Evolutionary conservation across 2,113 vertebrate species (phyloP).

Genomic region (Ascaphus truei): DNA sequence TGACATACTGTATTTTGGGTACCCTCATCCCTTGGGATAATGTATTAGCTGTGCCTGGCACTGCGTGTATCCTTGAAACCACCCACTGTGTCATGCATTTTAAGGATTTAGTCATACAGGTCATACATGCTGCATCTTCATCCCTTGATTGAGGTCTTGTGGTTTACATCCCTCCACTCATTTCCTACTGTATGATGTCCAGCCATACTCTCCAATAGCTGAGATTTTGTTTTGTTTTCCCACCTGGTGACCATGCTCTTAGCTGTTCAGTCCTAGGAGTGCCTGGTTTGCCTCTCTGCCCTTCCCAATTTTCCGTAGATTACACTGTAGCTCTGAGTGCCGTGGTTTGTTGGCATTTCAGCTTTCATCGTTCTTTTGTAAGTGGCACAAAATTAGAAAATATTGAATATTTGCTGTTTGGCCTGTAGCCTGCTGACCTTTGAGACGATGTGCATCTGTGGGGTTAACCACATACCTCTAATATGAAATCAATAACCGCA

Average conservation of each 20-base stretch:
- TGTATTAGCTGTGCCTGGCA: too few relatives aligned
- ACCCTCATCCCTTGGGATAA: too few relatives aligned
- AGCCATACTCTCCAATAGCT: too few relatives aligned
- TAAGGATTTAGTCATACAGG: too few relatives aligned
- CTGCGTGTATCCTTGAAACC: too few relatives aligned
- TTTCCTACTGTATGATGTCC: too few relatives aligned
- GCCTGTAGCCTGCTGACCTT: background rate
- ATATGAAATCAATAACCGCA: conserved; percentile 19
- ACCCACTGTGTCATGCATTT: too few relatives aligned
- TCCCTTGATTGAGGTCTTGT: too few relatives aligned
- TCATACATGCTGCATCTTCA: too few relatives aligned
- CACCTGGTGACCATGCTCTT: background rate
- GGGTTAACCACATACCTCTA: background rate
- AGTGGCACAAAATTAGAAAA: background rate
- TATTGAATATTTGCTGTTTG: background rate
- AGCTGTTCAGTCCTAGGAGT: background rate
- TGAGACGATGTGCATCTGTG: background rate
- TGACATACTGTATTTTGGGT: too few relatives aligned
- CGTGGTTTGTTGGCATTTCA: background rate
- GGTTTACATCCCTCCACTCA: too few relatives aligned
- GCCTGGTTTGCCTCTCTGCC: background rate
- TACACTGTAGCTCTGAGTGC: background rate
- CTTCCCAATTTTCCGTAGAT: background rate
- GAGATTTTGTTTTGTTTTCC: too few relatives aligned
- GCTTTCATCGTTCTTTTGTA: background rate